These are phyloP conservation scores for Drosophila funebris DNA, from an alignment of 1,140 invertebrate species.

Conservation along the genomic window DNA sequence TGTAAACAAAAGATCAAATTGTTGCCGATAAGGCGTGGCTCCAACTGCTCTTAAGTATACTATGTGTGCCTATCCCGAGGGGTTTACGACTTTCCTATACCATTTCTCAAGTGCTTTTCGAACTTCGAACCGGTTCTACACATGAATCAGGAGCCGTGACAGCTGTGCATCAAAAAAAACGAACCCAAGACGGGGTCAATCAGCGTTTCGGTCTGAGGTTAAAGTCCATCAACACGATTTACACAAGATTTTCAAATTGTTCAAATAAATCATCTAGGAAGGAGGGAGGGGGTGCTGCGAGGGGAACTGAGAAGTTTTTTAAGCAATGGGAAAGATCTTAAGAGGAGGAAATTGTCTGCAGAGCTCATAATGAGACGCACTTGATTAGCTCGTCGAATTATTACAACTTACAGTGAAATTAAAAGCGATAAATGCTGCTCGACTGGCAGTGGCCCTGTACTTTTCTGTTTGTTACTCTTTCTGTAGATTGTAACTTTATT, in stretches of 20 bases:
- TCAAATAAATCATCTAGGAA: slow-evolving; percentile 61
- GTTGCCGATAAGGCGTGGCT: slow-evolving; percentile 62
- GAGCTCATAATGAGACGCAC: slow-evolving; percentile 29
- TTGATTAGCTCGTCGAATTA: slow-evolving; percentile 34
- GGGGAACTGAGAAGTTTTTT: slow-evolving; percentile 18
- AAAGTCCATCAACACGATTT: slow-evolving; percentile 44
- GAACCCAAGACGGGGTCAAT: slow-evolving; percentile 24
- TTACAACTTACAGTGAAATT: neutral
- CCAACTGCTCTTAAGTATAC: slow-evolving; percentile 33
- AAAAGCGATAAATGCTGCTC: neutral
- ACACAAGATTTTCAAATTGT: slow-evolving; percentile 45
- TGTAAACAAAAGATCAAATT: slow-evolving; percentile 69
- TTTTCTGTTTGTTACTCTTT: neutral
- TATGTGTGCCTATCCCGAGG: neutral
- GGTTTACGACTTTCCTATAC: slow-evolving; percentile 21
- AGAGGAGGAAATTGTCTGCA: neutral
- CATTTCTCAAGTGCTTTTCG: slow-evolving; percentile 14
- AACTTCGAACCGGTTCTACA: slow-evolving; percentile 32
- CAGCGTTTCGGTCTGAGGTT: slow-evolving; percentile 16
- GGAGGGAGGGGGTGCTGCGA: neutral
- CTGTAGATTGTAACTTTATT: too few relatives aligned
- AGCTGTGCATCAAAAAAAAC: slow-evolving; percentile 35
- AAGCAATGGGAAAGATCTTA: slow-evolving; percentile 23
- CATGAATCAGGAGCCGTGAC: slow-evolving; percentile 26
- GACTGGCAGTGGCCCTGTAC: neutral